A percentile compares a stretch with the other conserved stretches of the same genome.
Evolutionary conservation across 2,113 vertebrate genomes (phyloP).

Genomic region (Aptenodytes patagonicus): DNA sequence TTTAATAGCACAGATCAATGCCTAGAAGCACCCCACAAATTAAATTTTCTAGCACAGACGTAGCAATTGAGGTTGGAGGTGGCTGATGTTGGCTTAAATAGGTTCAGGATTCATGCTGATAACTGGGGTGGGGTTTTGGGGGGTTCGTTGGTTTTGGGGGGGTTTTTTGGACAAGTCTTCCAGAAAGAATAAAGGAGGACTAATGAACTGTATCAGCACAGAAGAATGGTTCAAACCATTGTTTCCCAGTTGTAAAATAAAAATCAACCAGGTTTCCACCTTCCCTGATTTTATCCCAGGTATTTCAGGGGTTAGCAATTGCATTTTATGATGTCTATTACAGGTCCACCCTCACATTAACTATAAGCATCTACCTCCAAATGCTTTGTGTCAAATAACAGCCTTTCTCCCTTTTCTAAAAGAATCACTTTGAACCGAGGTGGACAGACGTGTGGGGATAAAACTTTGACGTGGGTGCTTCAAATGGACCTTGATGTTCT

Average conservation of each 20-base stretch:
- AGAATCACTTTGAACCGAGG: neutral
- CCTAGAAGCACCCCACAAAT: neutral
- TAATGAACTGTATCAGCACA: neutral
- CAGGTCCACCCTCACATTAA: neutral
- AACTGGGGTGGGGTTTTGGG: neutral
- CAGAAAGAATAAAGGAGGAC: neutral
- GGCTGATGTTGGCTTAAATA: neutral
- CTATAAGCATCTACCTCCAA: neutral
- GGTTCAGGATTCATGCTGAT: neutral
- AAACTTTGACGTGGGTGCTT: neutral
- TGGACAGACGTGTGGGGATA: neutral
- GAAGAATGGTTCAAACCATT: neutral
- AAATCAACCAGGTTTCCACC: neutral
- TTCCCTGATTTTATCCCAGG: neutral
- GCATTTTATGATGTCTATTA: rapidly evolving
- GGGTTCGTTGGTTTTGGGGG: neutral
- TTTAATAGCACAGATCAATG: neutral
- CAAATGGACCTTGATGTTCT: neutral
- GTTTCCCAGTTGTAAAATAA: neutral
- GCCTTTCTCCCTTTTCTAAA: neutral
- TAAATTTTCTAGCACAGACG: neutral
- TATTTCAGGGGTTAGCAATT: neutral
- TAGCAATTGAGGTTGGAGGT: neutral
- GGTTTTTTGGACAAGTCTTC: neutral
- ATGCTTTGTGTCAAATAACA: neutral